Percentiles rank a stretch among this genome's conserved stretches.
Conservation (phyloP, 1,140 invertebrate species). For the Aphaenogaster floridana region DNA sequence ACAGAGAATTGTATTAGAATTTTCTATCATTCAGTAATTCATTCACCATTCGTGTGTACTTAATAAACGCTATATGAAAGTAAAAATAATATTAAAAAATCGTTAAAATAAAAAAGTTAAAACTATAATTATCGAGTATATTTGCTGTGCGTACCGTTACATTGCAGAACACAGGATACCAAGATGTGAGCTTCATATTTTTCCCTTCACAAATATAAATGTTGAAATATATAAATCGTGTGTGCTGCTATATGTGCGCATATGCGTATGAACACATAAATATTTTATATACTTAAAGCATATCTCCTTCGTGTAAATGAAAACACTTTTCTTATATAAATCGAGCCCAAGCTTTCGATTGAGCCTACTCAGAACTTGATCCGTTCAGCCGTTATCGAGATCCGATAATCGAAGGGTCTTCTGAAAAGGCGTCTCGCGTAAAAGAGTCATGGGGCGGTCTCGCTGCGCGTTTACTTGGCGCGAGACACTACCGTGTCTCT, state of each 20-base stretch:
- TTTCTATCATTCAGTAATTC: slow-evolving; percentile 14
- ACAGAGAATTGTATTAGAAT: neutral
- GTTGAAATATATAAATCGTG: slow-evolving; percentile 16
- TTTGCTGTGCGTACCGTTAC: slow-evolving; percentile 33
- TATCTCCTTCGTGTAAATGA: neutral
- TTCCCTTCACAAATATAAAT: neutral
- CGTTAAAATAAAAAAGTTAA: slow-evolving; percentile 33
- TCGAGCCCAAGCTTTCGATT: too few relatives aligned
- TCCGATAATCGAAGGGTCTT: too few relatives aligned
- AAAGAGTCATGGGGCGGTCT: too few relatives aligned
- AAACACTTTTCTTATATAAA: too few relatives aligned
- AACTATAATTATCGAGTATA: slow-evolving; percentile 6
- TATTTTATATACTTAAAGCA: slow-evolving; percentile 40
- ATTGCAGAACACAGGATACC: slow-evolving; percentile 29
- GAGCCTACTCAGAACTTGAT: too few relatives aligned
- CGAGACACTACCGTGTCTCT: too few relatives aligned
- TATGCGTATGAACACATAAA: slow-evolving; percentile 40
- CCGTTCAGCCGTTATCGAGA: too few relatives aligned
- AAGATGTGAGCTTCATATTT: slow-evolving; percentile 10
- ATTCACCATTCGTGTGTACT: slow-evolving; percentile 1
- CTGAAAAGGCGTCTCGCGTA: too few relatives aligned
- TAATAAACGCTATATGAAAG: slow-evolving; percentile 25
- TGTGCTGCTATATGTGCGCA: slow-evolving; percentile 15
- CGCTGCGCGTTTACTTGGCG: too few relatives aligned
- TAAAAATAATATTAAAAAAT: slow-evolving; percentile 42